Evolutionary conservation across 2,888 invertebrate species (phyloP).

Genomic region (Margaritifera margaritifera): DNA sequence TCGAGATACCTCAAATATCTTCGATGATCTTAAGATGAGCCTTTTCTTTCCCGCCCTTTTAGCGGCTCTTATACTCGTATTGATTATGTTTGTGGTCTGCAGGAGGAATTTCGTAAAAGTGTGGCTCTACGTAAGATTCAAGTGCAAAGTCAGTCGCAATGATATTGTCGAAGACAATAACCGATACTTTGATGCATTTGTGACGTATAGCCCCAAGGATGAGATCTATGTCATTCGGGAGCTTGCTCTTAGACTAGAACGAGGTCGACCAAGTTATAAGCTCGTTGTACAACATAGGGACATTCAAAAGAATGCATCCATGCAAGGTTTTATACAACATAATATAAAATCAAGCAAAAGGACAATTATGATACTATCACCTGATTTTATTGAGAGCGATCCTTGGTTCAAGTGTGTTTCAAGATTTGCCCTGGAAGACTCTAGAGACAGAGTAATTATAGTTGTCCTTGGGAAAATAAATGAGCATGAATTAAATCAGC

Average conservation of each 20-base stretch:
- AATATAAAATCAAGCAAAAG: constrained; percentile 89
- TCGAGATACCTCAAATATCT: background rate
- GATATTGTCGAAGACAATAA: constrained; percentile 32
- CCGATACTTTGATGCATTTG: constrained; percentile 85
- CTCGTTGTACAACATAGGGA: constrained; percentile 56
- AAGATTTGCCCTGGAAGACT: constrained; percentile 70
- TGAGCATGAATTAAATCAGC: constrained; percentile 80
- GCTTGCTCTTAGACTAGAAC: constrained; percentile 85
- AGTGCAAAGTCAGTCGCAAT: constrained; percentile 15
- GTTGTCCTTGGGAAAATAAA: constrained; percentile 23
- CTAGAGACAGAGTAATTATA: constrained; percentile 23
- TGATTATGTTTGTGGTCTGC: constrained; percentile 27
- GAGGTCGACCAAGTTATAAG: constrained; percentile 82
- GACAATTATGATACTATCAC: constrained; percentile 89
- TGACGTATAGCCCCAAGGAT: constrained; percentile 85
- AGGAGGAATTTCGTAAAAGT: constrained; percentile 24
- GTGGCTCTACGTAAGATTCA: constrained; percentile 29
- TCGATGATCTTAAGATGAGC: constrained; percentile 13
- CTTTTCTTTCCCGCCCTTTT: constrained; percentile 29
- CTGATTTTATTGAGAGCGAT: constrained; percentile 91
- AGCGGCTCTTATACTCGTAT: constrained; percentile 37
- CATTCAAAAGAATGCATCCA: constrained; percentile 69
- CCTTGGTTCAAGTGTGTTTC: constrained; percentile 86
- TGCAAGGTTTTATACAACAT: constrained; percentile 89
- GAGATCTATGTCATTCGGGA: constrained; percentile 90